These are phyloP conservation scores for Eulemur macaco DNA, from an alignment of 2,113 vertebrate genomes.

Conservation along the genomic window DNA sequence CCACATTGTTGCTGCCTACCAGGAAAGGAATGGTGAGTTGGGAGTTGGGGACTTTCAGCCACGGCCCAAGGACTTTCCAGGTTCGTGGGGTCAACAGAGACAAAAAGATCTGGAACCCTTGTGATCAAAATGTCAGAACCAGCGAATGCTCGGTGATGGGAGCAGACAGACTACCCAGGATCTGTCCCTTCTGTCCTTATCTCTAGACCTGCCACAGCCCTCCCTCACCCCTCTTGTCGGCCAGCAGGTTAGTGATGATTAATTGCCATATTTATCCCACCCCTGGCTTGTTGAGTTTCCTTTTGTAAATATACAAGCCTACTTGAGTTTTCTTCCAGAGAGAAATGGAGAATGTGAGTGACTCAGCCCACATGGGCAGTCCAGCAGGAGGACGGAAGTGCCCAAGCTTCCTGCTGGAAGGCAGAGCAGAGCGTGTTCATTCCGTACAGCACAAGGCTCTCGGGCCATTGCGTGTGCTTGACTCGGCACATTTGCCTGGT, in stretches of 20 bases:
- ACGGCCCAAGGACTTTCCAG: neutral
- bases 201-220: neutral
- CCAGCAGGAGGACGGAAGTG: neutral
- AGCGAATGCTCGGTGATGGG: neutral
- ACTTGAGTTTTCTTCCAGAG: neutral
- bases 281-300: neutral
- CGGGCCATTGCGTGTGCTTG: neutral
- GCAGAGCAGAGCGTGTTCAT: neutral
- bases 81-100: neutral
- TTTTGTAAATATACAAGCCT: neutral
- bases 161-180: neutral
- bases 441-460: neutral
- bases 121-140: neutral
- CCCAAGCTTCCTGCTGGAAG: neutral
- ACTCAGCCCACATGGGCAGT: neutral
- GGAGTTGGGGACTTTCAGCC: neutral
- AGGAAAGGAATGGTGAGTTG: constrained; percentile 92
- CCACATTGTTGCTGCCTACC: constrained; percentile 89
- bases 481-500: neutral
- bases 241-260: neutral
- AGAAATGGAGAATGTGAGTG: neutral
- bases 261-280: neutral
- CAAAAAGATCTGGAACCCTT: neutral
- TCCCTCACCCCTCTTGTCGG: fast-evolving
- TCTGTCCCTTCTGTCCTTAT: neutral